A percentile compares a stretch with the other conserved stretches of the same genome.
phyloP scores from a whole-genome alignment of 2,113 vertebrate genomes.

The Psittacus erithacus region DNA sequence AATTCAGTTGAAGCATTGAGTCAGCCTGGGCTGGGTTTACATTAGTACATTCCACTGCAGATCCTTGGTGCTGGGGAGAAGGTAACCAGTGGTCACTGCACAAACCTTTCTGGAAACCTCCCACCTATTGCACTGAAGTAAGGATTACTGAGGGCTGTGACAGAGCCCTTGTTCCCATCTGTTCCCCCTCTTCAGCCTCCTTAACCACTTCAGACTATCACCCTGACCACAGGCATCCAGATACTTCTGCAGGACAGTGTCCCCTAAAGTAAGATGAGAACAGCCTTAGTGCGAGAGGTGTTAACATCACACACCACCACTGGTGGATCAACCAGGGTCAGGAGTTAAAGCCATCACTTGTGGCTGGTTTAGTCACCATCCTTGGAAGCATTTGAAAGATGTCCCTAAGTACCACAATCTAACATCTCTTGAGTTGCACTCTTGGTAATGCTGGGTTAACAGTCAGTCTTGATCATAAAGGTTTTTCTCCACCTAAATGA shows the following conservation, averaged over 20 bases:
- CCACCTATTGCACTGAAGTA: rapidly evolving
- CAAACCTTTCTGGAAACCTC: background rate
- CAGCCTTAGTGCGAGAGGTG: rapidly evolving
- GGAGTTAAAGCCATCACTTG: background rate
- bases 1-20: background rate
- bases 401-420: background rate
- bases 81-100: background rate
- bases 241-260: background rate
- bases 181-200: background rate
- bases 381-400: background rate
- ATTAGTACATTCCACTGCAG: background rate
- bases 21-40: background rate
- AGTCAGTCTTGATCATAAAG: background rate
- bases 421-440: background rate
- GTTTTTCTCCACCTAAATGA: rapidly evolving
- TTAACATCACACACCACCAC: background rate
- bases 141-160: background rate
- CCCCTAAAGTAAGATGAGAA: background rate
- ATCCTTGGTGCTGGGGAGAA: background rate
- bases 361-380: background rate
- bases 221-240: rapidly evolving
- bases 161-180: background rate
- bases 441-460: background rate
- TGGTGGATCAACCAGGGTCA: rapidly evolving
- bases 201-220: background rate